Percentiles rank a stretch among this genome's conserved stretches.
Conservation (phyloP, 2,113 vertebrate genomes). For the Ranitomeya variabilis region DNA sequence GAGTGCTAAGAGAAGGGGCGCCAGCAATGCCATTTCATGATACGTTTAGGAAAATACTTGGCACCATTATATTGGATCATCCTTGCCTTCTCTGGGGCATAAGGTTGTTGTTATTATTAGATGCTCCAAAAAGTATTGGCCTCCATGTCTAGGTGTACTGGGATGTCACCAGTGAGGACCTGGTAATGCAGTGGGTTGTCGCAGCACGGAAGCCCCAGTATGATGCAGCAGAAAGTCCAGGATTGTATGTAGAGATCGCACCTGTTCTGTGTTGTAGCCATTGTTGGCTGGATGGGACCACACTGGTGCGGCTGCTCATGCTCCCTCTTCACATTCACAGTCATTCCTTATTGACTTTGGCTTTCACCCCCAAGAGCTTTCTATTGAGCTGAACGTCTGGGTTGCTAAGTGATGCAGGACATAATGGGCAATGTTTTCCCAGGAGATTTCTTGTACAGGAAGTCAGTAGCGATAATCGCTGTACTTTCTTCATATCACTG, state of each 20-base stretch:
- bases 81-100: too few relatives aligned
- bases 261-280: not conserved
- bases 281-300: not conserved
- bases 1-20: too few relatives aligned
- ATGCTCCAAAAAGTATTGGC: too few relatives aligned
- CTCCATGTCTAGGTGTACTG: too few relatives aligned
- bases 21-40: too few relatives aligned
- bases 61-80: too few relatives aligned
- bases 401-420: constrained; percentile 44
- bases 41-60: too few relatives aligned
- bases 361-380: constrained; percentile 8
- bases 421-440: constrained; percentile 21
- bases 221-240: not conserved
- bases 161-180: too few relatives aligned
- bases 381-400: not conserved
- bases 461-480: not conserved
- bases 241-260: not conserved
- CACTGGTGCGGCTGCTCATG: not conserved
- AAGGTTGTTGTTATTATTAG: too few relatives aligned
- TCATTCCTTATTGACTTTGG: constrained; percentile 41
- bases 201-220: not conserved
- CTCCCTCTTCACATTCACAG: not conserved
- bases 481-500: not conserved
- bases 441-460: constrained; percentile 2
- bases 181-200: not conserved